Evolutionary conservation across 2,113 vertebrate species (phyloP), one percentile per base, ranked within the genome.

Genomic region (Sclerurus mexicanus): DNA sequence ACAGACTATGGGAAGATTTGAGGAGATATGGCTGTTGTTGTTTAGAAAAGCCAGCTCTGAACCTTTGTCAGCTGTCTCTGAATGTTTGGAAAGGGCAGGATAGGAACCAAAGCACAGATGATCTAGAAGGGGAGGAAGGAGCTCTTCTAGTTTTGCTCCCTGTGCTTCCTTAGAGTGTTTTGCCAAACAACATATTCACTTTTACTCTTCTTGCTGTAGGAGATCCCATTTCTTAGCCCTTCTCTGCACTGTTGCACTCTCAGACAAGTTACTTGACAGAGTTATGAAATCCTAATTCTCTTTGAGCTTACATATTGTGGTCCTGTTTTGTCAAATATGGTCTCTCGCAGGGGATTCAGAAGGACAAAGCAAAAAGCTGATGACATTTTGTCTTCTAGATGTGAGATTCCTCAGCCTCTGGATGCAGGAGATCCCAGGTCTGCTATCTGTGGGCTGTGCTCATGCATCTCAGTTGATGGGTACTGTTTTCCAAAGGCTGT

Each of bases 401-500:
- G 28, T 28, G 24, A 8, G 33, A 27, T 66, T 49, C 30, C 91
- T 91, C 25, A 58, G 46, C 33, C 30, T 12, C 7, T 25, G 30
- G 14, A 31, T 89, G 28, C 39, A 40, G 37, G 37, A 22, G 10
- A 15, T 53, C 23, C 53, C 12, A 4, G 27, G 18, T 23, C n/a
- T 81, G 30, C 10, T 44, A 4, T 40, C 55, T 59, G 33, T 27
- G 53, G 40, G 17, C 14, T 25, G 16, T 24, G 20, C 28, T n/a
- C 0, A 0, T 37, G 35, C 31, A 23, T 35, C 2, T 7, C 53
- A 50, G 62, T 12, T 2, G 2, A 27, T 18, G 47, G 5, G 9
- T 22, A 14, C 50, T 19, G 14, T 40, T 85, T 50, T 50, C 56
- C 35, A 58, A 50, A 66, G 62, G 35, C 44, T 49, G 60, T 47